phyloP scores from a whole-genome alignment of 2,797 vertebrate species.

The Morelia viridis region DNA sequence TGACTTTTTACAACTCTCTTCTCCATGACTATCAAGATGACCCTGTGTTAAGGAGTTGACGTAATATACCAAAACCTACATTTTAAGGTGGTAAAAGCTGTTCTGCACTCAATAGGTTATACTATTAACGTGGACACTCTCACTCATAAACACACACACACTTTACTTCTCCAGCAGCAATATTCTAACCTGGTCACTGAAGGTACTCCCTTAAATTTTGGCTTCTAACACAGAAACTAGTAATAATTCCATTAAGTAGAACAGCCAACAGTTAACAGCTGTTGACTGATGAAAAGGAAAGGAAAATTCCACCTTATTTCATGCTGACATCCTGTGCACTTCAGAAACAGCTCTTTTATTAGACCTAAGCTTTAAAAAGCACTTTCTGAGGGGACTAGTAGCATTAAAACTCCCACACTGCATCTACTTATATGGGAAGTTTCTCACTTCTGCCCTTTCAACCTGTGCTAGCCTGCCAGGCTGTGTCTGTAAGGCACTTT shows the following conservation, averaged over 20 bases:
- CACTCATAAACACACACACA: background rate
- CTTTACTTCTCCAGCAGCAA: background rate
- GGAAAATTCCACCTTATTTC: slow-evolving; percentile 22
- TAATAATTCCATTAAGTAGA: background rate
- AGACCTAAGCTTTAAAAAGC: background rate
- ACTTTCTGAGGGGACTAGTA: background rate
- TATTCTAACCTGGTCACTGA: background rate
- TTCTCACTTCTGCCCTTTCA: background rate
- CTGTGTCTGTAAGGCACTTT: background rate
- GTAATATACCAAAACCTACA: slow-evolving; percentile 12
- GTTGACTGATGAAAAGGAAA: background rate
- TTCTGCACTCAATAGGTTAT: background rate
- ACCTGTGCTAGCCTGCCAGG: background rate
- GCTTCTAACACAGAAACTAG: background rate
- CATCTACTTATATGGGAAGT: background rate
- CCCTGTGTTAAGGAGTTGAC: slow-evolving; percentile 1
- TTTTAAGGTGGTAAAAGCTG: slow-evolving; percentile 35
- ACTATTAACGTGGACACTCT: background rate
- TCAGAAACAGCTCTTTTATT: background rate
- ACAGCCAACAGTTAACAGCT: background rate
- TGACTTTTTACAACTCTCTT: slow-evolving; percentile 22
- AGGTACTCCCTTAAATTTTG: background rate
- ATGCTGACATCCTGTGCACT: background rate
- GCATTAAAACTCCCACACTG: background rate
- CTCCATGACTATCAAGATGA: background rate